Evolutionary conservation across 2,888 invertebrate genomes (phyloP), one percentile per base, ranked within the genome.

Genomic region (Noctua fimbriata): DNA sequence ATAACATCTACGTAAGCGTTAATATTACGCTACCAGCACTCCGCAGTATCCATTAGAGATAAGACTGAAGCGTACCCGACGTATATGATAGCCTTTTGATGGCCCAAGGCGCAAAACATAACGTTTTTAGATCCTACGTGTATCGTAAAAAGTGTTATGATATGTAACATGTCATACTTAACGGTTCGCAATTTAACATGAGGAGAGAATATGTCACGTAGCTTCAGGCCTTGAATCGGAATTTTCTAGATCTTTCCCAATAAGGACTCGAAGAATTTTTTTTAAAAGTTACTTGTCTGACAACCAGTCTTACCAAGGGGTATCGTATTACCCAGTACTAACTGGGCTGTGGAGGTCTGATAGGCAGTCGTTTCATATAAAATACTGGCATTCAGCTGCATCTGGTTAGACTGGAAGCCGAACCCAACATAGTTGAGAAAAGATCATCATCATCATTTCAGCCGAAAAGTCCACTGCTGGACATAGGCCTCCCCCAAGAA

Each of bases 71-170:
- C 69, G 44, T 65, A 44, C 36, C 14, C 4, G n/a, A 44, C 67
- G 24, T 67, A 10, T 18, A 78, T 69, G 78, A 85, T 63, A 74
- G 75, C 75, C 2, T 67, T 85, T 87, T 87, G 82, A 87, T 85
- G 65, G 49, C 85, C 49, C 21, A 28, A 76, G 24, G 60, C 85
- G 72, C 65, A 78, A 73, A 81, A 85, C 73, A 76, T 58, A 74
- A 66, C 52, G 32, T 55, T 77, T 83, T 85, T 73, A 80, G 69
- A 67, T 69, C 49, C 36, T n/a, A 32, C 55, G 49, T 55, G 44
- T 28, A 63, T 85, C 87, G 55, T 87, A 80, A 85, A 84, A 76
- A 58, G 55, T 44, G 28, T 73, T 74, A 70, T 73, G 47, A 36
- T 70, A 73, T 69, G 21, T 47, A 66, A 10, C 12, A 66, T 69